Base-by-base conservation (phyloP, 2,888 invertebrate genomes). In the Drosophila hawaiiensis region DNA sequence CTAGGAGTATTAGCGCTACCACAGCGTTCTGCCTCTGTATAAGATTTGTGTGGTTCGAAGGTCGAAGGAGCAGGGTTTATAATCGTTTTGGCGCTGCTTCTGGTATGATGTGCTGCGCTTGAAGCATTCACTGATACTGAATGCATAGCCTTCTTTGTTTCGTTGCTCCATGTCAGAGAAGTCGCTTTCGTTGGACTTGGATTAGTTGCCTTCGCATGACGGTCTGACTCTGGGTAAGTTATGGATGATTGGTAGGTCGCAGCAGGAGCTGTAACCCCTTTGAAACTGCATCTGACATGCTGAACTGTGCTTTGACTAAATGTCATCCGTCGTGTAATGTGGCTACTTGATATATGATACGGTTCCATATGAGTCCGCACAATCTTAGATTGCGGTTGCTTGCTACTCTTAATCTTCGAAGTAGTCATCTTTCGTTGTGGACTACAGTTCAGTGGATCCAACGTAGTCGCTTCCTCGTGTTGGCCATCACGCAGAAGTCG, bases 1-100 rank as follows among this genome's bases (percentile, higher is more conserved):
- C 12, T 14, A 43, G 43, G 6, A 69, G 53, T 62, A 31, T 47
- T 35, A 22, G 19, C 14, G 10, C 14, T 64, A 39, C 64, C 28
- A 63, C 47, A 33, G n/a, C 16, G 12, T 7, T 25, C 35, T 3
- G 12, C 7, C 4, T 28, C 22, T 19, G 35, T 5, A 28, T 43
- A 43, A 43, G 22, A 43, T 22, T 22, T 22, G 12, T 14, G 1
- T 43, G 43, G 12, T 14, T 43, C 5, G 22, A 14, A 14, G 4
- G 9, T 47, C 9, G 16, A 22, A 22, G 9, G 25, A 5, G 2
- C 5, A 14, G n/a, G 22, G n/a, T 3, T 31, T 22, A 28, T 54
- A 41, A 47, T 28, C 12, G 16, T 31, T 7, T 49, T 47, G 22
- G 5, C 33, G 28, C 9, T 47, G 16, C 10, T 60, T 60, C 19